Evolutionary conservation across 1,140 invertebrate species (phyloP).

Genomic region (Charaxes varanes): DNA sequence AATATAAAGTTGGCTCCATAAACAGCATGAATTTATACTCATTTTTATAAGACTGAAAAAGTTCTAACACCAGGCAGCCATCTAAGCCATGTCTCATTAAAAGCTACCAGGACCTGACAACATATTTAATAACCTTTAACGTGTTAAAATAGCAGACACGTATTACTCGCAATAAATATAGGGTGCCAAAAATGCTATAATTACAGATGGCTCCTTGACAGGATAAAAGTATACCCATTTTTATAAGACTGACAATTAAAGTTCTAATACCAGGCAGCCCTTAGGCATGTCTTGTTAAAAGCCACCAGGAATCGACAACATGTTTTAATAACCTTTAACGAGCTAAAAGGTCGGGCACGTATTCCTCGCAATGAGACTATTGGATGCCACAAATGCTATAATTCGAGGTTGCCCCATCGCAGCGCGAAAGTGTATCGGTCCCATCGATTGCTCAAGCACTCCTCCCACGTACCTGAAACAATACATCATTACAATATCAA

Average conservation of each 20-base stretch:
- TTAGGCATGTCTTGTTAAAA: background rate
- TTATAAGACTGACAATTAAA: slow-evolving; percentile 1
- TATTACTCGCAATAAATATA: no score
- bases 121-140: no score
- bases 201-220: slow-evolving; percentile 45
- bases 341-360: slow-evolving; percentile 29
- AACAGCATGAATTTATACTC: no score
- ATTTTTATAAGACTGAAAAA: no score
- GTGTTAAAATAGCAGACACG: no score
- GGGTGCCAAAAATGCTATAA: slow-evolving; percentile 42
- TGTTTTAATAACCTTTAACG: slow-evolving; percentile 34
- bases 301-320: slow-evolving; percentile 3
- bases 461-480: slow-evolving; percentile 70
- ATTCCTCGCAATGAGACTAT: slow-evolving; percentile 17
- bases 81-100: no score
- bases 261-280: background rate
- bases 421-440: slow-evolving; percentile 48
- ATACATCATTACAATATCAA: slow-evolving; percentile 69
- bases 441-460: slow-evolving; percentile 43
- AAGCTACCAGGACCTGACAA: no score
- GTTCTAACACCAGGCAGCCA: no score
- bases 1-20: no score
- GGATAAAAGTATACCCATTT: slow-evolving; percentile 48
- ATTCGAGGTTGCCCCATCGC: slow-evolving; percentile 48
- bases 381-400: slow-evolving; percentile 40